phyloP scores from a whole-genome alignment of 2,113 vertebrate species.

The Megaceryle maxima region DNA sequence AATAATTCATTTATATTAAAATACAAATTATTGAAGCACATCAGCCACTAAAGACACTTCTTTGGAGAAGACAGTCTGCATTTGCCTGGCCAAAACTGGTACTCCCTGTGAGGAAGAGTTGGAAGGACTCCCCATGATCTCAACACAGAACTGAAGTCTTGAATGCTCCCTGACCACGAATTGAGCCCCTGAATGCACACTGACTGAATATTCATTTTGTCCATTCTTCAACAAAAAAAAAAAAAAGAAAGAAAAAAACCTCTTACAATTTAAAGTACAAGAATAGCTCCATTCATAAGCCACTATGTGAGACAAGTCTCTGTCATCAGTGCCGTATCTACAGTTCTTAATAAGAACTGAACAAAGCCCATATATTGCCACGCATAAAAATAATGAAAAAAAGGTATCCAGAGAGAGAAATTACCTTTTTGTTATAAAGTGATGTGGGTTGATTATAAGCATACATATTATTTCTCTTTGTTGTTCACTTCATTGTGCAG shows the following conservation, averaged over 20 bases:
- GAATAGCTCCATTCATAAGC: slow-evolving; percentile 45
- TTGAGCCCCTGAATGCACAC: neutral
- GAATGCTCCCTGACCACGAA: neutral
- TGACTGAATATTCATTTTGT: slow-evolving; percentile 51
- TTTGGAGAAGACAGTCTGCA: neutral
- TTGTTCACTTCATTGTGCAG: neutral
- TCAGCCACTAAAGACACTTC: neutral
- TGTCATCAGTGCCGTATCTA: neutral
- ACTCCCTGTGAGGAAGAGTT: neutral
- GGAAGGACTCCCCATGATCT: neutral
- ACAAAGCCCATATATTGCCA: neutral
- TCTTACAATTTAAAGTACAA: neutral
- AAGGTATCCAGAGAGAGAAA: slow-evolving; percentile 18
- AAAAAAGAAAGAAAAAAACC: neutral
- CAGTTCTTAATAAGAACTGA: neutral
- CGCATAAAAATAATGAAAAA: neutral
- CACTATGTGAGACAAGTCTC: neutral
- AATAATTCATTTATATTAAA: neutral
- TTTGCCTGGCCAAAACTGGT: neutral
- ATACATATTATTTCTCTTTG: slow-evolving; percentile 1
- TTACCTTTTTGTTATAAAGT: slow-evolving; percentile 14
- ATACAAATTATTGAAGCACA: neutral
- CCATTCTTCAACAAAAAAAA: slow-evolving; percentile 20
- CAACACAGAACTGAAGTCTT: neutral
- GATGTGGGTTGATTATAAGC: slow-evolving; percentile 18